phyloP scores from a whole-genome alignment of 2,113 vertebrate species.

The Arothron firmamentum region DNA sequence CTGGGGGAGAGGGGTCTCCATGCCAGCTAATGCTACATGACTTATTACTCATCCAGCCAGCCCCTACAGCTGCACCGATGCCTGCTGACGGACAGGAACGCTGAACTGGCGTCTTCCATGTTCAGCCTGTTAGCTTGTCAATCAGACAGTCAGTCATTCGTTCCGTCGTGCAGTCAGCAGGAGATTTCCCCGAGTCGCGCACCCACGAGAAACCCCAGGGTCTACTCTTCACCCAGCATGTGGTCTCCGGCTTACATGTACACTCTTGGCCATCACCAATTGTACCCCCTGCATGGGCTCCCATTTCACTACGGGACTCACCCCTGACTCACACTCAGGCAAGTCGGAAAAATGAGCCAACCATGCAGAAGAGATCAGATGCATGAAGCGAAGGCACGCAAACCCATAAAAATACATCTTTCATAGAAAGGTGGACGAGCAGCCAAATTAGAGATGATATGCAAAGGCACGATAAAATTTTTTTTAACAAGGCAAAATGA shows the following conservation, averaged over 20 bases:
- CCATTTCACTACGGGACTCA: conserved; percentile 52
- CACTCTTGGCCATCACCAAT: conserved; percentile 17
- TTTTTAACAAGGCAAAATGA: too few relatives aligned
- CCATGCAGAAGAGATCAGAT: conserved; percentile 52
- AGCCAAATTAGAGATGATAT: conserved; percentile 3
- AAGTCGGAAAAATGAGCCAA: conserved; percentile 58
- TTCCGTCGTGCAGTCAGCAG: conserved; percentile 22
- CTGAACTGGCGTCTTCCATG: conserved; percentile 22
- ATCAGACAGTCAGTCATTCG: conserved; percentile 20
- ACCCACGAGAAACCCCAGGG: conserved; percentile 1
- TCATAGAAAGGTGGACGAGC: conserved; percentile 24
- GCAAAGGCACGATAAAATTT: background rate
- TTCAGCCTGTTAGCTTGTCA: conserved; percentile 40
- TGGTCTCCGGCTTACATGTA: conserved; percentile 11
- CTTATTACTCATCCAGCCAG: conserved; percentile 54
- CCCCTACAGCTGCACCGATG: conserved; percentile 38
- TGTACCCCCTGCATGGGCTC: conserved; percentile 19
- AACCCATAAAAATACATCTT: conserved; percentile 33
- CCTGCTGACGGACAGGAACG: conserved; percentile 31
- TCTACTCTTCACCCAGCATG: conserved; percentile 1
- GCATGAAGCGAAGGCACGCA: conserved; percentile 34
- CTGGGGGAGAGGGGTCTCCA: conserved; percentile 17
- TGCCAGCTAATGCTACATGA: conserved; percentile 23
- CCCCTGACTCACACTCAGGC: conserved; percentile 49
- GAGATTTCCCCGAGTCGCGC: conserved; percentile 9